Evolutionary conservation across 2,797 vertebrate genomes (phyloP), one percentile per base, ranked within the genome.

Genomic region (Rhynchonycteris naso): DNA sequence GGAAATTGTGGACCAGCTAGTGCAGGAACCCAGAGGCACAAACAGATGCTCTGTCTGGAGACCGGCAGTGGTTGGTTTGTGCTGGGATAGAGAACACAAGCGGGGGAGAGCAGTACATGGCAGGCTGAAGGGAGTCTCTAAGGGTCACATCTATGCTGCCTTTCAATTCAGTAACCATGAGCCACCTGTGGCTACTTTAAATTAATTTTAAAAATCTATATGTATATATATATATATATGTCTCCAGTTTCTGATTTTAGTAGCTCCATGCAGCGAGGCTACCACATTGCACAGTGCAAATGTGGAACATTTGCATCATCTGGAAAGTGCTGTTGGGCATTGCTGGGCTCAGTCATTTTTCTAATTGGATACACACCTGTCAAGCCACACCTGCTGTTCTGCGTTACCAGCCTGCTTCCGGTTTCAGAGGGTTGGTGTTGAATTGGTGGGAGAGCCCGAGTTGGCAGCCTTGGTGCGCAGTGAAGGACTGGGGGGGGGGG

Each of bases 131-230:
- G 75, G 18, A 35, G 35, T 80, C 68, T 54, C 47, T 5, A 30
- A 63, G 35, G 76, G n/a, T 7, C 1, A 2, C 3, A 2, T 84
- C 30, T 7, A 1, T 50, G 3, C 69, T 58, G 43, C 50, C 47
- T 13, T 88, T 16, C 7, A 9, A 1, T 50, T 66, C 21, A 19
- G 68, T 54, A 30, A 33, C 78, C 26, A 15, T 54, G 50, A 65
- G 89, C 26, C 30, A n/a, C 69, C 11, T n/a, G 83, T 33, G 52
- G 33, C 33, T 83, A 26, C 65, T 96, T 68, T 35, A 76, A 63
- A 33, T 61, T 54, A 76, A 72, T 79, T 56, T 24, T 79, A 92
- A 38, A 43, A 7, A 43, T 43, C 5, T 4, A 43, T 5, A 43
- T 43, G 8, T 5, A 43, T 43, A 43, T 43, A 43, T 5, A 7